Evolutionary conservation across 1,140 invertebrate species (phyloP).

Genomic region (Platyscapa corneri): DNA sequence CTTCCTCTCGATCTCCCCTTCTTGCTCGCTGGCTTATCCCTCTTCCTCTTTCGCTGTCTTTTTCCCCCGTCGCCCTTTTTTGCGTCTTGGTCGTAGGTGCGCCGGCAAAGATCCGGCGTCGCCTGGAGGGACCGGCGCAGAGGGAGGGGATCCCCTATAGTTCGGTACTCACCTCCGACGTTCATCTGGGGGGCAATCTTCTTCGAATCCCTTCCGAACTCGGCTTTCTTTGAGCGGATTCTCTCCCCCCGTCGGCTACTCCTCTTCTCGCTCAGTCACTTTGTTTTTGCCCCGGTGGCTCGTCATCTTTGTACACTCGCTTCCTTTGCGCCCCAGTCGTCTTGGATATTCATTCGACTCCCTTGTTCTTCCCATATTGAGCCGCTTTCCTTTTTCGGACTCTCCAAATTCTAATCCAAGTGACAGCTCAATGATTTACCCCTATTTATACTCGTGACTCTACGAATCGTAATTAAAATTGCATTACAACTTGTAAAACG

Average conservation of each 20-base stretch:
- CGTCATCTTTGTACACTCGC: neutral
- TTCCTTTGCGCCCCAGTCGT: neutral
- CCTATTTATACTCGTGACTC: neutral
- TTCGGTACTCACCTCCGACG: neutral
- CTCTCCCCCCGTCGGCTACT: neutral
- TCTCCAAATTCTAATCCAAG: neutral
- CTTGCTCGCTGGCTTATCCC: neutral
- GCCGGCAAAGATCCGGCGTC: too few species aligned
- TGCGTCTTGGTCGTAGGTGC: neutral
- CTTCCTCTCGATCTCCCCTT: neutral
- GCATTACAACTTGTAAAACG: too few species aligned
- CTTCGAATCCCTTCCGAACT: neutral
- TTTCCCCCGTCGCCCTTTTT: neutral
- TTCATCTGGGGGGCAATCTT: neutral
- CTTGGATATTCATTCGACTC: neutral
- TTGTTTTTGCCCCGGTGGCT: neutral
- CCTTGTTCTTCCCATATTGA: neutral
- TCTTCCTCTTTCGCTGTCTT: neutral
- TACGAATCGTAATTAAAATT: neutral
- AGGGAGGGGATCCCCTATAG: too few species aligned
- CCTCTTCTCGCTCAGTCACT: neutral
- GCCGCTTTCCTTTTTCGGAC: neutral
- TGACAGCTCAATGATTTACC: too few species aligned
- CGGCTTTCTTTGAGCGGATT: conserved; percentile 20
- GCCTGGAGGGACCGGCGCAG: too few species aligned